Percentiles rank a stretch among this genome's conserved stretches.
These are phyloP conservation scores for Melitaea cinxia DNA, from an alignment of 1,140 invertebrate species.

Conservation along the genomic window DNA sequence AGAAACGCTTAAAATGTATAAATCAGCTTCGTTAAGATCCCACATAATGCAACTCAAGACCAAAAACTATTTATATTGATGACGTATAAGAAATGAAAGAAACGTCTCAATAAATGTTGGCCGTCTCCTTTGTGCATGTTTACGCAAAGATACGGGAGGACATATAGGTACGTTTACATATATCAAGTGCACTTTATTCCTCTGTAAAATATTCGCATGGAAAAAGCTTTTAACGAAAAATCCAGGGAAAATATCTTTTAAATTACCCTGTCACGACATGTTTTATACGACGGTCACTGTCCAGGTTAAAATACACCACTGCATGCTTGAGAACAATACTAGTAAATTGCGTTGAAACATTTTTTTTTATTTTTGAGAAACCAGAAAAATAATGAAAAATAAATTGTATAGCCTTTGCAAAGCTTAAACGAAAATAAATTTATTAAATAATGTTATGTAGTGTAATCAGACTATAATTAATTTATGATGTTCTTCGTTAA, in stretches of 20 bases:
- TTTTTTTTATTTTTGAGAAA: constrained; percentile 9
- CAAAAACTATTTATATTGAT: too few species aligned
- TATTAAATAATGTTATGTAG: neutral
- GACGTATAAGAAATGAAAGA: too few species aligned
- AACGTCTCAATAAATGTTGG: too few species aligned
- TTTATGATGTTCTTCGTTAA: neutral
- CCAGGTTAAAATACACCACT: constrained; percentile 33
- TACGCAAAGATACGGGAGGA: neutral
- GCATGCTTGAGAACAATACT: constrained; percentile 33
- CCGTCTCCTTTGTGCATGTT: neutral
- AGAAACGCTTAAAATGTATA: too few species aligned
- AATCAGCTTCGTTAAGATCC: too few species aligned
- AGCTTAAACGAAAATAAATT: neutral
- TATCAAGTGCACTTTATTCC: constrained; percentile 1
- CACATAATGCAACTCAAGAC: too few species aligned
- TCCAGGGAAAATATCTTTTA: constrained; percentile 27
- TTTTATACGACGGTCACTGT: constrained; percentile 34
- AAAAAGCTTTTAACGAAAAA: constrained; percentile 22
- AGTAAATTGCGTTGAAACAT: constrained; percentile 22
- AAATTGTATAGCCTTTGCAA: neutral
- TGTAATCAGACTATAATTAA: neutral
- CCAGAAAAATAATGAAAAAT: constrained; percentile 1
- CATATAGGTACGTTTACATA: neutral
- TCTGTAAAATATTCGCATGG: constrained; percentile 1
- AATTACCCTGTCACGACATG: constrained; percentile 27